Evolutionary conservation across 2,888 invertebrate genomes (phyloP).

Genomic region (Dysmachus trigonus): DNA sequence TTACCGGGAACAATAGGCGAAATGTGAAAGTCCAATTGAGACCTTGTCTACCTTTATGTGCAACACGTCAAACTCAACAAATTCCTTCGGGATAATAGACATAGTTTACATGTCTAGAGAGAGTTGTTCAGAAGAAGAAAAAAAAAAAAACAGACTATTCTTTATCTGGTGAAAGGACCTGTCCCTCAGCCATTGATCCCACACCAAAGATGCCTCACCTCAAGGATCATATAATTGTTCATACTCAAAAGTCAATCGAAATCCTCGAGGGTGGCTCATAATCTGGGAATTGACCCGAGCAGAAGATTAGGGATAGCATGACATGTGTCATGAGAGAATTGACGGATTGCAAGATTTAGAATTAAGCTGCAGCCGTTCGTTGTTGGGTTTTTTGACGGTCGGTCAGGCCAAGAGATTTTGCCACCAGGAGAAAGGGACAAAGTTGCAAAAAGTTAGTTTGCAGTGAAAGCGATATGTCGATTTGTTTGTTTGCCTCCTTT

Average conservation of each 20-base stretch:
- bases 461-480: slow-evolving; percentile 10
- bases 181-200: background rate
- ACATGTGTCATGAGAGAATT: slow-evolving; percentile 27
- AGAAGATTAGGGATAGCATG: slow-evolving; percentile 23
- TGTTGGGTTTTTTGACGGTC: background rate
- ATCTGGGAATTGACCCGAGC: background rate
- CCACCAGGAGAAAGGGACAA: background rate
- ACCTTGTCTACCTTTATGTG: background rate
- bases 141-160: background rate
- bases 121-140: background rate
- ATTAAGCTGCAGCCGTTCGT: background rate
- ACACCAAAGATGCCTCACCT: background rate
- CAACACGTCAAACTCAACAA: background rate
- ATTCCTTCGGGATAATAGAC: slow-evolving; percentile 6
- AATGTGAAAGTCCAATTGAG: background rate
- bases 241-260: background rate
- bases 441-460: background rate
- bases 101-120: slow-evolving; percentile 4
- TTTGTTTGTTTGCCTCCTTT: slow-evolving; percentile 23
- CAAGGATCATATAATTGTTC: background rate
- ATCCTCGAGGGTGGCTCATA: background rate
- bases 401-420: background rate
- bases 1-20: background rate
- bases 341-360: slow-evolving; percentile 32
- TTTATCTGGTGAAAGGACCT: slow-evolving; percentile 3